Conservation (phyloP, 2,113 vertebrate genomes). For the Thamnaconus septentrionalis region DNA sequence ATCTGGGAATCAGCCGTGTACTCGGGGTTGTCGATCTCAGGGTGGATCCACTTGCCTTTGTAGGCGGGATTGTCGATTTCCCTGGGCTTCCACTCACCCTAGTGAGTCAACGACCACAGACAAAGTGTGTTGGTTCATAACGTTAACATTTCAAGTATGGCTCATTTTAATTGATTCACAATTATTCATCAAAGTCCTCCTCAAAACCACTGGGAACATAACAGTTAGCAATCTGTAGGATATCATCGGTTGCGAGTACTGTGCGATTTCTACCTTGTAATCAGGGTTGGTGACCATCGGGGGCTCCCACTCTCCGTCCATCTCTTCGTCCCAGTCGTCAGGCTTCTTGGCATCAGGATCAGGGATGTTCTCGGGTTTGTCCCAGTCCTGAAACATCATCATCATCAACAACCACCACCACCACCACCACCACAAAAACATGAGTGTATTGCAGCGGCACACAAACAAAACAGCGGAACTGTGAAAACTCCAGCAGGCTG, state of each 20-base stretch:
- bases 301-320: slow-evolving; percentile 86
- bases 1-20: slow-evolving; percentile 78
- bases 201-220: too few species aligned
- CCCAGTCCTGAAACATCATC: slow-evolving; percentile 75
- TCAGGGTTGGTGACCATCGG: slow-evolving; percentile 81
- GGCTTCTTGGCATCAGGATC: slow-evolving; percentile 86
- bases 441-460: background rate
- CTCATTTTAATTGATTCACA: too few species aligned
- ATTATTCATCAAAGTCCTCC: too few species aligned
- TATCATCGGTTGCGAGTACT: background rate
- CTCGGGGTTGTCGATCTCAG: slow-evolving; percentile 85
- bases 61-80: slow-evolving; percentile 82
- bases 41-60: slow-evolving; percentile 84
- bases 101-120: too few species aligned
- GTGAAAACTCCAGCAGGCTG: background rate
- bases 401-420: background rate
- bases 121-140: too few species aligned
- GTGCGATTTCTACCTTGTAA: slow-evolving; percentile 76
- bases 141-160: too few species aligned
- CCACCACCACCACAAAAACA: background rate
- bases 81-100: slow-evolving; percentile 81
- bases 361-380: slow-evolving; percentile 83
- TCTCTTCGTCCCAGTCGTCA: slow-evolving; percentile 83
- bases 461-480: background rate
- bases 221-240: too few species aligned